Evolutionary conservation across 1,140 invertebrate genomes (phyloP).

Genomic region (Euschistus heros): DNA sequence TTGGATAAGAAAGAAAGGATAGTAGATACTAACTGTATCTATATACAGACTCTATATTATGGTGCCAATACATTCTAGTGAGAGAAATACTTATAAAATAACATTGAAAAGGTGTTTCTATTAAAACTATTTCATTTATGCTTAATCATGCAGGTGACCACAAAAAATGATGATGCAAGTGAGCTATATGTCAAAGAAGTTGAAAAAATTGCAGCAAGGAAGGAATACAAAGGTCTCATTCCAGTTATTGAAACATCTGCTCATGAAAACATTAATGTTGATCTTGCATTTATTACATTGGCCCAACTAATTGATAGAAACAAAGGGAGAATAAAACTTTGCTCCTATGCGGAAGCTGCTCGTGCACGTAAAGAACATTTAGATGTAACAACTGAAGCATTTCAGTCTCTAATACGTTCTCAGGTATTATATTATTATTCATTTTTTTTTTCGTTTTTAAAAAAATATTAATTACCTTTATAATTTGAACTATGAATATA

Average conservation of each 20-base stretch:
- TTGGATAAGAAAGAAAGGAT: too few species aligned
- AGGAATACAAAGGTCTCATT: constrained; percentile 83
- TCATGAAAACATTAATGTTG: constrained; percentile 94
- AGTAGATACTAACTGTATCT: too few species aligned
- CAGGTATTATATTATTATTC: constrained; percentile 41
- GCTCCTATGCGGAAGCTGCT: constrained; percentile 79
- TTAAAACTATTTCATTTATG: not conserved
- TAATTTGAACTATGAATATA: too few species aligned
- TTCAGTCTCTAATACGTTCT: constrained; percentile 69
- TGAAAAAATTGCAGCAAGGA: constrained; percentile 74
- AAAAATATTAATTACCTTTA: too few species aligned
- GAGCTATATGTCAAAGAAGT: constrained; percentile 80
- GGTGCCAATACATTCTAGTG: not conserved
- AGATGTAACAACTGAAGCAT: constrained; percentile 78
- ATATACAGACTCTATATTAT: too few species aligned
- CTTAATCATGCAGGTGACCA: constrained; percentile 44
- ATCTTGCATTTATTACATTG: constrained; percentile 81
- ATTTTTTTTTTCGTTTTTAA: too few species aligned
- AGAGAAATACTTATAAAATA: not conserved
- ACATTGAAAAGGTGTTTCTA: not conserved
- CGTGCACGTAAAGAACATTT: constrained; percentile 75
- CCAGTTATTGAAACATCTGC: constrained; percentile 89
- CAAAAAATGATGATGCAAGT: constrained; percentile 91
- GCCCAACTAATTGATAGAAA: constrained; percentile 83
- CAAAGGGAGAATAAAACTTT: constrained; percentile 54